Evolutionary conservation across 2,888 invertebrate genomes (phyloP), one percentile per base, ranked within the genome.

Genomic region (Furcula furcula): DNA sequence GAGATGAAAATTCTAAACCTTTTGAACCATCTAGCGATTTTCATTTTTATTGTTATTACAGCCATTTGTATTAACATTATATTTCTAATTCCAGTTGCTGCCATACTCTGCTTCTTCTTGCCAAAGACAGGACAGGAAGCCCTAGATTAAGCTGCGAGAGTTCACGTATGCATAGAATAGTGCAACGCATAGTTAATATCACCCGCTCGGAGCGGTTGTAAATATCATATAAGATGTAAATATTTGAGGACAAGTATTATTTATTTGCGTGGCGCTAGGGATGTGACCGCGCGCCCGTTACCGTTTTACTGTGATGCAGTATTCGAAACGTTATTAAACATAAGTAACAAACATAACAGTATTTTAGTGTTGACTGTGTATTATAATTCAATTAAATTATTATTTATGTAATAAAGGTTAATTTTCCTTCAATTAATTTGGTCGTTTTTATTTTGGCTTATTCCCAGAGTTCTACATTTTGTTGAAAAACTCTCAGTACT

Each of bases 91-190:
- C 19, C 86, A 94, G 94, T 91, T 62, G 93, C 94, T 82, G 94
- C 93, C 43, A 73, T 93, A 46, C 88, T 94, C 50, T 94, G 94
- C 76, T 91, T 94, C 80, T 85, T 94, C 72, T 88, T 95, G 71
- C 94, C 94, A 62, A 93, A 90, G 78, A 94, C 94, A 41, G 94
- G 94, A 54, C 91, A 92, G 67, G 93, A 93, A 64, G 93, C 93
- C 22, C 76, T 94, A 72, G 93, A 93, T 71, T 93, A 90, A 76
- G 60, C 55, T 29, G 49, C 48, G 45, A 64, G 58, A 62, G 63
- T 55, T 61, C 63, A 67, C 58, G 59, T 46, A 61, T 51, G 55
- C 41, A 41, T 65, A 65, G 62, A 7, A 48, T 82, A 83, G 77
- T 77, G 76, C 60, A 81, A 78, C 19, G 30, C 39, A 40, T 50